phyloP scores from a whole-genome alignment of 2,113 vertebrate species.

The Peromyscus leucopus region DNA sequence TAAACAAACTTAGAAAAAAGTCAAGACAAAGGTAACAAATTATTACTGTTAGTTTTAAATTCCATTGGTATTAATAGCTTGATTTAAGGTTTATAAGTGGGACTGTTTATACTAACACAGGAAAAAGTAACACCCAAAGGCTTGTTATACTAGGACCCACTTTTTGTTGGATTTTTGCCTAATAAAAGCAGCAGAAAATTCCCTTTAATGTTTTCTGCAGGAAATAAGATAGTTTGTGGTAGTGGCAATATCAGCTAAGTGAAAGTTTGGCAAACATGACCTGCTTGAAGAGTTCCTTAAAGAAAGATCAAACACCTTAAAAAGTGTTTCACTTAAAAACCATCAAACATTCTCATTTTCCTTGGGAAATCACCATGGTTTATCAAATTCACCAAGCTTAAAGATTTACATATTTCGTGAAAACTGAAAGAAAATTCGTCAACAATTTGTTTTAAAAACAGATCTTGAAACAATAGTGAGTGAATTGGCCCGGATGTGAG shows the following conservation, averaged over 20 bases:
- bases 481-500: constrained; percentile 32
- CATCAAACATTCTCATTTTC: constrained; percentile 25
- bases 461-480: constrained; percentile 8
- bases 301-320: constrained; percentile 32
- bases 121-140: constrained; percentile 64
- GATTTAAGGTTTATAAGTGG: constrained; percentile 32
- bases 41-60: constrained; percentile 54
- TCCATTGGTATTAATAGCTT: constrained; percentile 27
- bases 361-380: constrained; percentile 67
- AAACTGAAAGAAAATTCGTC: constrained; percentile 51
- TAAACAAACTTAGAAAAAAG: constrained; percentile 40
- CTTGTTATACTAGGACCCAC: constrained; percentile 5
- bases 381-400: constrained; percentile 22
- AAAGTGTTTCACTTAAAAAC: not conserved
- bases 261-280: not conserved
- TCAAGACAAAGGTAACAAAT: not conserved
- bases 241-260: not conserved
- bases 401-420: constrained; percentile 30
- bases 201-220: constrained; percentile 26
- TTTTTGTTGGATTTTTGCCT: constrained; percentile 68
- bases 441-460: constrained; percentile 37
- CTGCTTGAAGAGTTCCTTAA: not conserved
- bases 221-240: constrained; percentile 67
- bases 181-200: constrained; percentile 53
- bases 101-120: constrained; percentile 20